Evolutionary conservation across 2,113 vertebrate species (phyloP).

Genomic region (Elanoides forficatus): DNA sequence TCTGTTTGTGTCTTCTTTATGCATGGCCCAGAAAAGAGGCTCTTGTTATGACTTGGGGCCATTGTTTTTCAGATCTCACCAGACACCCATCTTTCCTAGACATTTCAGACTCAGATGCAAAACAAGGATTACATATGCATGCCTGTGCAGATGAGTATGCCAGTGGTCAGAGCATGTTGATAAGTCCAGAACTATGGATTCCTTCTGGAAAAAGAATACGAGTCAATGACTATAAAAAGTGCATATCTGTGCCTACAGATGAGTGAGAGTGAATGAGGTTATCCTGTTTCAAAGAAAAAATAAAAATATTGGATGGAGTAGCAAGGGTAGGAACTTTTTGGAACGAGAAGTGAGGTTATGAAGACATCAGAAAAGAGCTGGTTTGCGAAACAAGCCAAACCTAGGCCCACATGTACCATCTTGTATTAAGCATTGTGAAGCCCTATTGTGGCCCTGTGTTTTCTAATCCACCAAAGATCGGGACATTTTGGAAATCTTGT

Average conservation of each 20-base stretch:
- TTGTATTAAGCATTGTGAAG: background rate
- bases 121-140: background rate
- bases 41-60: background rate
- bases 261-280: background rate
- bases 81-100: background rate
- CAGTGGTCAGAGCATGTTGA: background rate
- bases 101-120: background rate
- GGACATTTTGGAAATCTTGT: background rate
- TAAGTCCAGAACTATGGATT: background rate
- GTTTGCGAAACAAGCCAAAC: background rate
- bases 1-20: background rate
- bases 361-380: background rate
- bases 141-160: background rate
- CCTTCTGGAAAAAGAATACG: background rate
- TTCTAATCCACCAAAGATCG: background rate
- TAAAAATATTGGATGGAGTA: background rate
- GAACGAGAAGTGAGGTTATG: background rate
- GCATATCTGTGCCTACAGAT: background rate
- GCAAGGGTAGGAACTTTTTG: background rate
- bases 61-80: background rate
- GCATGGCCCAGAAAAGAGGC: background rate
- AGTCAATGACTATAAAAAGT: background rate
- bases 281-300: background rate
- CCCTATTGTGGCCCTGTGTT: background rate
- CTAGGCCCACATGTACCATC: background rate